phyloP scores from a whole-genome alignment of 2,797 vertebrate species.

The Sebastes itinus region DNA sequence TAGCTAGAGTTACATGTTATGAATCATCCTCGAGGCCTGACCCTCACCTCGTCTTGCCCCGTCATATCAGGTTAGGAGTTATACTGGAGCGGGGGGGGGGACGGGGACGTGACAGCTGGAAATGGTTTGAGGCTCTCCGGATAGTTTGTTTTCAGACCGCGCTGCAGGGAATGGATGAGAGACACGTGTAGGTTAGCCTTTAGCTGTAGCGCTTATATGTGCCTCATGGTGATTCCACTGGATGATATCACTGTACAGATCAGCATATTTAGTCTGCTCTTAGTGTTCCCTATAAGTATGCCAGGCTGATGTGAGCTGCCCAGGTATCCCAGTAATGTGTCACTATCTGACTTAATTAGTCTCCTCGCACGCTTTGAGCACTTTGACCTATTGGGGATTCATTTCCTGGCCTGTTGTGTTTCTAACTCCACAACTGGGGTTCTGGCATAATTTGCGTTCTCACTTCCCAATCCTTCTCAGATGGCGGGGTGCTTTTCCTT shows the following conservation, averaged over 20 bases:
- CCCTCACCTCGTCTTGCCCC: conserved; percentile 79
- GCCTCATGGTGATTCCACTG: conserved; percentile 48
- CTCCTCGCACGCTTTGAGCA: conserved; percentile 59
- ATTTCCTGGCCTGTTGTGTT: conserved; percentile 77
- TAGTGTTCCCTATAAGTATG: background rate
- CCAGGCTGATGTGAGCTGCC: conserved; percentile 28
- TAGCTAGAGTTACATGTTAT: conserved; percentile 78
- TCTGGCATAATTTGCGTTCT: conserved; percentile 73
- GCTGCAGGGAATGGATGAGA: conserved; percentile 68
- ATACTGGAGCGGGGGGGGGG: conserved; percentile 36
- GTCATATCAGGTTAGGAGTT: conserved; percentile 78
- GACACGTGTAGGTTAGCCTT: conserved; percentile 66
- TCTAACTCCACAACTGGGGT: conserved; percentile 61
- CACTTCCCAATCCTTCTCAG: conserved; percentile 73
- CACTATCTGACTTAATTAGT: conserved; percentile 61
- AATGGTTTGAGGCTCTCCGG: conserved; percentile 78
- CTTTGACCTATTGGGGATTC: conserved; percentile 73
- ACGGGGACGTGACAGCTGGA: conserved; percentile 84
- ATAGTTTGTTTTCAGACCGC: conserved; percentile 80
- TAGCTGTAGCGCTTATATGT: conserved; percentile 47
- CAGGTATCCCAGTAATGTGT: conserved; percentile 59
- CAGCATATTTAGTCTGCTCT: conserved; percentile 20
- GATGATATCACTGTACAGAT: conserved; percentile 46
- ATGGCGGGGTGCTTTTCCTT: conserved; percentile 74
- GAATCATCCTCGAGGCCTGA: conserved; percentile 78